Base-by-base conservation (phyloP, 2,113 vertebrate genomes). In the Corydoras sp. region DNA sequence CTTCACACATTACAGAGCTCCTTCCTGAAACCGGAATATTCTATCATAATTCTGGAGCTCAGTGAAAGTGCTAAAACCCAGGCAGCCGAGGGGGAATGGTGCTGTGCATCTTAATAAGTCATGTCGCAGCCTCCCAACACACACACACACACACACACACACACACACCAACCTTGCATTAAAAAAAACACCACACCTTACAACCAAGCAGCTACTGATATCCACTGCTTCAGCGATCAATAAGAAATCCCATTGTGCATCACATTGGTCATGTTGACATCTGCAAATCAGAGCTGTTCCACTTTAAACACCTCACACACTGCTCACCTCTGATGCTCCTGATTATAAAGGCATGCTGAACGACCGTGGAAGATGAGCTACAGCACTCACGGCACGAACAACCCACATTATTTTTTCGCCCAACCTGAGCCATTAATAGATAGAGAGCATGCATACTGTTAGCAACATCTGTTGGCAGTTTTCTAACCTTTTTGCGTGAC, bases 1-100 rank as follows among this genome's bases (percentile, higher is more conserved):
- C 76, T 81, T 81, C 79, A 81, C 76, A 77, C 76, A 63, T 71
- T 63, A 65, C 49, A 12, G 76, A 55, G 58, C 68, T 24, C 43
- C 58, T 56, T 73, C 69, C 56, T 51, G 10, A 60, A 65, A 24
- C 68, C 67, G 53, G 64, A 76, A 76, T 68, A 68, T 78, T 78
- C 76, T 65, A 70, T 74, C 76, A 76, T 65, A 63, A 73, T 77
- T 80, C 75, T 30, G 48, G 59, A 43, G 62, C 75, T 49, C 55
- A 60, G 68, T 69, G 60, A 65, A 72, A 71, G 62, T 74, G 72
- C 48, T 75, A 68, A 69, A 59, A 74, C 68, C 56, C 63, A 65
- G 60, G 13, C 67, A 73, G 62, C 63, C 60, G 29, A 58, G 14
- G 62, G 65, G 67, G 63, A 62, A 62, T 58, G 68, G 30, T 53